A percentile compares a stretch with the other conserved stretches of the same genome.
phyloP scores from a whole-genome alignment of 2,113 vertebrate genomes.

The Plecturocebus donacophilus region DNA sequence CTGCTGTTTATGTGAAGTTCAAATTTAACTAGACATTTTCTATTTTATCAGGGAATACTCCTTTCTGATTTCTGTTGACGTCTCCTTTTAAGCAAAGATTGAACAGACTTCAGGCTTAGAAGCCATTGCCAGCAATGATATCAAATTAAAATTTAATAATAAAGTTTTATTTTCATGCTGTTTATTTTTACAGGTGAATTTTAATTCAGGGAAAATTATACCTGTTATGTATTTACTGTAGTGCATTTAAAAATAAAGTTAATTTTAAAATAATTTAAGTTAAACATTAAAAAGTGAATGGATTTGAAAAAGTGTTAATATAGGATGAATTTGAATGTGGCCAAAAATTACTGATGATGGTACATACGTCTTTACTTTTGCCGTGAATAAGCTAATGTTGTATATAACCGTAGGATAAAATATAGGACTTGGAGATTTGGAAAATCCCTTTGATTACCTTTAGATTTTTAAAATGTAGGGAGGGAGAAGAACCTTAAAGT shows the following conservation, averaged over 20 bases:
- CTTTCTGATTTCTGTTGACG: background rate
- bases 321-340: background rate
- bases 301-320: background rate
- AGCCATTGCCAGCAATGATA: background rate
- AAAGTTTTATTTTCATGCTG: background rate
- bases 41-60: background rate
- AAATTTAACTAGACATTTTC: background rate
- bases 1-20: slow-evolving; percentile 9
- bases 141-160: background rate
- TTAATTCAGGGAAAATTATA: background rate
- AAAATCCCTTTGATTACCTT: background rate
- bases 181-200: background rate
- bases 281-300: background rate
- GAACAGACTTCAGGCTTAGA: background rate
- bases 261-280: background rate
- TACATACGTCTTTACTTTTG: background rate
- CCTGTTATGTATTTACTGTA: background rate
- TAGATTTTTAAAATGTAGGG: background rate
- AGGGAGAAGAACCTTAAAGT: background rate
- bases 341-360: background rate
- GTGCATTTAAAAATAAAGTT: slow-evolving; percentile 33
- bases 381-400: background rate
- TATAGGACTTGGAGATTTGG: background rate
- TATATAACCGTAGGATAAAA: background rate
- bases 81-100: slow-evolving; percentile 3